Evolutionary conservation across 2,888 invertebrate genomes (phyloP).

Genomic region (Erebia epiphron): DNA sequence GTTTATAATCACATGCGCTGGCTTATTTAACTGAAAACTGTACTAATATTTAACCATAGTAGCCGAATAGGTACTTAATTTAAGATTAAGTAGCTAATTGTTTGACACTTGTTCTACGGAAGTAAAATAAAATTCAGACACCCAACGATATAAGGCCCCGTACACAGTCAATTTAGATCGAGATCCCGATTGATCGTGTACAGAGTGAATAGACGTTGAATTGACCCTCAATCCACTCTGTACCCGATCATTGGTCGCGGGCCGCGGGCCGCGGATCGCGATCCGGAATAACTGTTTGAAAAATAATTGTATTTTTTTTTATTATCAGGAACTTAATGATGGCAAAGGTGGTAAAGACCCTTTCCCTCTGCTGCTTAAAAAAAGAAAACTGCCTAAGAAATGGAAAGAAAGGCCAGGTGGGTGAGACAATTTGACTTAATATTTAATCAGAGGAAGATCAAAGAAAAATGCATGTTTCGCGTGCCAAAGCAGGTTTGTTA

Average conservation of each 20-base stretch:
- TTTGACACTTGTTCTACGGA: too few relatives aligned
- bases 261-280: background rate
- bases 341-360: slow-evolving; percentile 90
- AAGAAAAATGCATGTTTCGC: background rate
- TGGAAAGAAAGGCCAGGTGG: slow-evolving; percentile 84
- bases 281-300: background rate
- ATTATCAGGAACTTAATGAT: slow-evolving; percentile 84
- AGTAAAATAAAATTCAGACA: too few relatives aligned
- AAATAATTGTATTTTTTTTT: slow-evolving; percentile 10
- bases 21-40: background rate
- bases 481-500: too few relatives aligned
- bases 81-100: too few relatives aligned
- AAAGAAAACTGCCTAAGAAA: slow-evolving; percentile 89
- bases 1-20: too few relatives aligned
- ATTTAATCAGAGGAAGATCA: background rate
- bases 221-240: too few relatives aligned
- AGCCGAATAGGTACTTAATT: too few relatives aligned
- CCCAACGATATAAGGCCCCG: too few relatives aligned
- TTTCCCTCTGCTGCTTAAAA: slow-evolving; percentile 87
- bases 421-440: background rate
- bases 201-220: too few relatives aligned
- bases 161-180: too few relatives aligned
- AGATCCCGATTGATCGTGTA: too few relatives aligned
- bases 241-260: too few relatives aligned
- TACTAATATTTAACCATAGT: background rate